Conservation (phyloP, 2,113 vertebrate species). For the Apaloderma vittatum region DNA sequence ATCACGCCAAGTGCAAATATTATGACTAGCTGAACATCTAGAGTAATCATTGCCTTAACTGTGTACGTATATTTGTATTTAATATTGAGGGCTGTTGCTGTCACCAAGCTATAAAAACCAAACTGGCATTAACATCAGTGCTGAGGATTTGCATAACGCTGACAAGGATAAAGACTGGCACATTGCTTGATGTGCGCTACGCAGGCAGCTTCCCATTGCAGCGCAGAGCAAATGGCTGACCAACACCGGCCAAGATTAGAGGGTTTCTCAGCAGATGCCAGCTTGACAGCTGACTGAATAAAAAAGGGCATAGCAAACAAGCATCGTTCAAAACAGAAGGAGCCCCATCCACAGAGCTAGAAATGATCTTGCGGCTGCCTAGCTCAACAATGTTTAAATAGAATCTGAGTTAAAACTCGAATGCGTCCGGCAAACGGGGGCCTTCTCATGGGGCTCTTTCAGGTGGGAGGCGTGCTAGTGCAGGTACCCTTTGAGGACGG, state of each 20-base stretch:
- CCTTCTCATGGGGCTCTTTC: not conserved
- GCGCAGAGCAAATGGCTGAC: not conserved
- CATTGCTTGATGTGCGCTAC: not conserved
- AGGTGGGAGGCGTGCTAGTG: not conserved
- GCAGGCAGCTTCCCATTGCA: not conserved
- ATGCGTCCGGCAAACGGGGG: not conserved
- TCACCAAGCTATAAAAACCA: constrained; percentile 68
- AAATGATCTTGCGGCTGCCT: not conserved
- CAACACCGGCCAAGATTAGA: not conserved
- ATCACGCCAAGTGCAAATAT: constrained; percentile 59
- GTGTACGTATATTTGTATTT: constrained; percentile 61
- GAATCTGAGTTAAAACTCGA: not conserved
- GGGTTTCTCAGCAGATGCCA: constrained; percentile 14
- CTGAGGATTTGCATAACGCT: constrained; percentile 60
- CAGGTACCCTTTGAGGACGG: not conserved
- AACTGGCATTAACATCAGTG: constrained; percentile 49
- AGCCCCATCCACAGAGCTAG: not conserved
- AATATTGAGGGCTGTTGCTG: constrained; percentile 71
- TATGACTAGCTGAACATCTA: constrained; percentile 64
- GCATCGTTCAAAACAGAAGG: not conserved
- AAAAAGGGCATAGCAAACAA: not conserved
- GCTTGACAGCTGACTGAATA: not conserved
- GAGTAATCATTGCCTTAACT: constrained; percentile 58
- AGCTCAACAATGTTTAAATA: not conserved
- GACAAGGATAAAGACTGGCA: constrained; percentile 52